Evolutionary conservation across 2,797 vertebrate genomes (phyloP).

Genomic region (Sphaeramia orbicularis): DNA sequence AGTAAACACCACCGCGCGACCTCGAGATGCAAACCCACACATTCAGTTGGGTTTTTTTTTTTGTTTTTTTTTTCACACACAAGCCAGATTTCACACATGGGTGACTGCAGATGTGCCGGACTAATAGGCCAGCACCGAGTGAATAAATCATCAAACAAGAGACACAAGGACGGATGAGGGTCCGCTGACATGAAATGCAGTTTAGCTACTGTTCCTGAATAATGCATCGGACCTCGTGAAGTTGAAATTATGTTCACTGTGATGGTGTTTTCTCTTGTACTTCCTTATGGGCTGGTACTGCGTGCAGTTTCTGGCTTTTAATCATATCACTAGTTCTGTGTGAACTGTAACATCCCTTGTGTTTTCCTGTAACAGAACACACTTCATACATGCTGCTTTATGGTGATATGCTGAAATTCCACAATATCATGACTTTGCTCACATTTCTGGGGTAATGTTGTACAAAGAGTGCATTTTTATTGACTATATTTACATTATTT

Average conservation of each 20-base stretch:
- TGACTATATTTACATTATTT: too few relatives aligned
- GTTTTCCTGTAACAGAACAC: background rate
- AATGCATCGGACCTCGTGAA: slow-evolving; percentile 49
- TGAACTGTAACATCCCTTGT: slow-evolving; percentile 26
- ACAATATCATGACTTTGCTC: too few relatives aligned
- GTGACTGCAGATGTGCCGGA: slow-evolving; percentile 33
- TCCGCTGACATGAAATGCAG: slow-evolving; percentile 49
- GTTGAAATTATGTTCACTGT: slow-evolving; percentile 39
- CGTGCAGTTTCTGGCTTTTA: slow-evolving; percentile 16
- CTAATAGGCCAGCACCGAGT: slow-evolving; percentile 34
- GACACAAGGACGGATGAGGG: slow-evolving; percentile 29
- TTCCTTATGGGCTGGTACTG: background rate
- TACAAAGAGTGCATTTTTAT: too few relatives aligned
- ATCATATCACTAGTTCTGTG: background rate
- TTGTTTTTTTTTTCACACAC: background rate
- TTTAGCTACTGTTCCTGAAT: slow-evolving; percentile 54
- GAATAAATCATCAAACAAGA: slow-evolving; percentile 69
- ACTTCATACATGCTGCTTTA: background rate
- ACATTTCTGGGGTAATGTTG: too few relatives aligned
- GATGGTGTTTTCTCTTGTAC: slow-evolving; percentile 22
- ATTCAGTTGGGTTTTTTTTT: slow-evolving; percentile 8
- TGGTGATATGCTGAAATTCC: background rate
- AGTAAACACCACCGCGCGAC: slow-evolving; percentile 26
- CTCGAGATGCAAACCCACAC: slow-evolving; percentile 18
- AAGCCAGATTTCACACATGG: slow-evolving; percentile 14